A percentile compares a stretch with the other conserved stretches of the same genome.
These are phyloP conservation scores for Zygaena filipendulae DNA, from an alignment of 2,888 invertebrate genomes.

Conservation along the genomic window DNA sequence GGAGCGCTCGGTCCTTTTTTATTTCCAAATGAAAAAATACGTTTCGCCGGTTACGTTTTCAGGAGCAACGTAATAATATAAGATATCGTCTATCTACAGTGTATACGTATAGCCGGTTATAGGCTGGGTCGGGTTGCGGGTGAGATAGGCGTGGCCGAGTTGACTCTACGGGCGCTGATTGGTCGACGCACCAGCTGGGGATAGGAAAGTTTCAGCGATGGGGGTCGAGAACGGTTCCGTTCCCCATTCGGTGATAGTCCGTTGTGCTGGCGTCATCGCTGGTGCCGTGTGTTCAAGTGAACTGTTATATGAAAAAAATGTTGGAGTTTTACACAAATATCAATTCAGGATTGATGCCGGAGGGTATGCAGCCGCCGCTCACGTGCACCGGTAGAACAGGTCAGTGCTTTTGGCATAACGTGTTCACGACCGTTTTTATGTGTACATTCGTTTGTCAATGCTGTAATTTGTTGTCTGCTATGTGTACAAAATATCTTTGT, in stretches of 20 bases:
- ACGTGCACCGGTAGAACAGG: constrained; percentile 75
- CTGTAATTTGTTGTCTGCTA: too few relatives aligned
- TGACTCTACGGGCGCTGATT: constrained; percentile 28
- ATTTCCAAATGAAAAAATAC: constrained; percentile 38
- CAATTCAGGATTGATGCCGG: constrained; percentile 70
- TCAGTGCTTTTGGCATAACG: too few relatives aligned
- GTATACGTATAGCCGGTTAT: constrained; percentile 20
- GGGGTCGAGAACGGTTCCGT: constrained; percentile 17
- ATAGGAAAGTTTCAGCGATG: constrained; percentile 19
- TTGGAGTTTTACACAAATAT: constrained; percentile 77
- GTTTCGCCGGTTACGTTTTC: constrained; percentile 41
- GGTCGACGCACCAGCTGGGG: constrained; percentile 30
- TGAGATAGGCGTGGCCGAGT: constrained; percentile 36
- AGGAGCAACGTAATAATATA: constrained; percentile 46
- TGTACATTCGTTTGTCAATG: too few relatives aligned
- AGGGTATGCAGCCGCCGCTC: constrained; percentile 65
- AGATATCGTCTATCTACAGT: background rate
- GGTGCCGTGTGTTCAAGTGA: constrained; percentile 23
- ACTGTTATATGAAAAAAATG: constrained; percentile 57
- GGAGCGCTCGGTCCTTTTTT: constrained; percentile 12
- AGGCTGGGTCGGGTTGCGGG: constrained; percentile 45
- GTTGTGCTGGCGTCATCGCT: constrained; percentile 28
- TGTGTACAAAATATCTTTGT: too few relatives aligned
- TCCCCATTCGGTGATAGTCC: constrained; percentile 34
- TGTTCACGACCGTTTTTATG: too few relatives aligned